Evolutionary conservation across 1,140 invertebrate genomes (phyloP), one percentile per base, ranked within the genome.

Genomic region (Drosophila biarmipes): DNA sequence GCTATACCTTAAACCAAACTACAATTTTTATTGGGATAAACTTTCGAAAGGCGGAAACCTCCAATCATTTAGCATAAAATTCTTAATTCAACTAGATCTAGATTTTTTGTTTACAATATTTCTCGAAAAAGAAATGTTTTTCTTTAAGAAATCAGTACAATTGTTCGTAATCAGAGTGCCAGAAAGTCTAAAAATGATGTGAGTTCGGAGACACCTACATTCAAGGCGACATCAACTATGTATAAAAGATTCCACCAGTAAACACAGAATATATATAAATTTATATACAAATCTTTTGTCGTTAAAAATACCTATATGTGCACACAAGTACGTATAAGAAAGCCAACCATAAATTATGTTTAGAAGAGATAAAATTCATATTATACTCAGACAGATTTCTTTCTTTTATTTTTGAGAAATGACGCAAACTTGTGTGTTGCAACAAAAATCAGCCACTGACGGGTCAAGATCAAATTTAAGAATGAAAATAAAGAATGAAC

Each of bases 371-470:
- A 69, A 43, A 52, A 69, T 80, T 80, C 51, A 17, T 61, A 73
- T 55, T 64, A 72, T 66, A 27, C 45, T 49, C 69, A 49, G 37
- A 31, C 63, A 62, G 11, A 66, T 67, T 51, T 52, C 63, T 64
- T 38, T 49, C 57, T 24, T 12, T 31, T 12, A 29, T 64, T 69
- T 63, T 46, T 46, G 43, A 71, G 62, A 73, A 48, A 46, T 81
- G 79, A 78, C 74, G 79, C 69, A 74, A 48, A 68, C 67, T 72
- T 75, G 42, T 43, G 40, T 8, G 19, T 19, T 15, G 15, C 40
- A 19, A 31, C 29, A 8, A 31, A 31, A 31, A 31, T 31, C 29
- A 10, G 29, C 29, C 8, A 4, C 15, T 19, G 15, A 3, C 15
- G 1, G 40, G 40, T 37, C 12, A 37, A 37, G n/a, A 17, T 4